Conservation (phyloP, 2,113 vertebrate species). For the Azemiops feae region DNA sequence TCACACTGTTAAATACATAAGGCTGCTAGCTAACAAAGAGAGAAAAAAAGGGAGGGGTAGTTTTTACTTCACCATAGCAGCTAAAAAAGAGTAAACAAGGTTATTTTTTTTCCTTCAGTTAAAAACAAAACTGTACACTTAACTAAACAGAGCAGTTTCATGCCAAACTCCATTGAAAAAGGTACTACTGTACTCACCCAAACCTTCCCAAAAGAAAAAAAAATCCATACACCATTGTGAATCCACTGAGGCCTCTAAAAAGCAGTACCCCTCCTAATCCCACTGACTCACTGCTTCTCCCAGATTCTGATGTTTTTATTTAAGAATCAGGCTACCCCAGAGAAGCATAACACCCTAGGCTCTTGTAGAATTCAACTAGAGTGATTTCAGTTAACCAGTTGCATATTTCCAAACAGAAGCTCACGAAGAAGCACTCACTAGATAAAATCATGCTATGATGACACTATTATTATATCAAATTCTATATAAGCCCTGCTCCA, state of each 20-base stretch:
- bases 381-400: not conserved
- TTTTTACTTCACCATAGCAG: not conserved
- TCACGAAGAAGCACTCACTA: not conserved
- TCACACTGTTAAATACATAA: not conserved
- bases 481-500: not conserved
- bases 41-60: not conserved
- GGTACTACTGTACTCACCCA: not conserved
- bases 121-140: not conserved
- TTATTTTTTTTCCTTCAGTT: not conserved
- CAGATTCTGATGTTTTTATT: not conserved
- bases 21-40: not conserved
- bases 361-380: not conserved
- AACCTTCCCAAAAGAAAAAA: not conserved
- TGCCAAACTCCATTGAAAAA: not conserved
- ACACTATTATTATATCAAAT: not conserved
- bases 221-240: not conserved
- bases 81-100: not conserved
- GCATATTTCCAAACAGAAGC: not conserved
- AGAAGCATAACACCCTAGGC: not conserved
- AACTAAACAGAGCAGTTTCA: not conserved
- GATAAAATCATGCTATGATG: not conserved
- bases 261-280: not conserved
- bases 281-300: not conserved
- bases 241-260: not conserved
- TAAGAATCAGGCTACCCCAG: not conserved